These are phyloP conservation scores for Drosophila koepferae DNA, from an alignment of 2,888 invertebrate species.

Conservation along the genomic window DNA sequence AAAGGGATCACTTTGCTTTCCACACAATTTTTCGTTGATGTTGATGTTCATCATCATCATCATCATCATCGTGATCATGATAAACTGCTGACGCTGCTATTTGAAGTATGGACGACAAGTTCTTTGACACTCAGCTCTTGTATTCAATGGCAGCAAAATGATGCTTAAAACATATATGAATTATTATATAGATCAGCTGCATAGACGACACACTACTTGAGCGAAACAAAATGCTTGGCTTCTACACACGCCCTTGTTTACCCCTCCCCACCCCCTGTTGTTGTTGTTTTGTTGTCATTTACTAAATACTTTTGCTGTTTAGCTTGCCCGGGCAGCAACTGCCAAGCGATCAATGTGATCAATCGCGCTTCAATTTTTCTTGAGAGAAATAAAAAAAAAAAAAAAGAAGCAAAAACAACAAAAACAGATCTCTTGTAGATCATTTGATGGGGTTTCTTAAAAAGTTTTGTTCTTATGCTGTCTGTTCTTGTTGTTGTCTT, in stretches of 20 bases:
- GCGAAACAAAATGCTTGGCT: slow-evolving; percentile 20
- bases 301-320: slow-evolving; percentile 74
- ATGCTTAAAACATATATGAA: slow-evolving; percentile 65
- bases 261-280: too few relatives aligned
- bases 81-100: slow-evolving; percentile 68
- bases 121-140: slow-evolving; percentile 60
- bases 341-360: slow-evolving; percentile 73
- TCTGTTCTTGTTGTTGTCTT: not conserved
- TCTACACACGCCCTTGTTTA: not conserved
- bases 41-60: slow-evolving; percentile 25
- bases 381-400: not conserved
- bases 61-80: slow-evolving; percentile 30
- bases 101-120: slow-evolving; percentile 71
- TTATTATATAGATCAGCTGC: slow-evolving; percentile 57
- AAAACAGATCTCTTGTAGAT: slow-evolving; percentile 46
- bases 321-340: slow-evolving; percentile 40
- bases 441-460: slow-evolving; percentile 30
- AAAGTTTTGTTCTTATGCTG: slow-evolving; percentile 16
- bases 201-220: slow-evolving; percentile 56
- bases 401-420: not conserved
- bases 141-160: slow-evolving; percentile 49
- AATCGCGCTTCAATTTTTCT: slow-evolving; percentile 78
- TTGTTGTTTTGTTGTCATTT: slow-evolving; percentile 34
- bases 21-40: slow-evolving; percentile 52
- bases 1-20: slow-evolving; percentile 56